These are phyloP conservation scores for Aphidoletes aphidimyza DNA, from an alignment of 2,888 invertebrate species.

Conservation along the genomic window DNA sequence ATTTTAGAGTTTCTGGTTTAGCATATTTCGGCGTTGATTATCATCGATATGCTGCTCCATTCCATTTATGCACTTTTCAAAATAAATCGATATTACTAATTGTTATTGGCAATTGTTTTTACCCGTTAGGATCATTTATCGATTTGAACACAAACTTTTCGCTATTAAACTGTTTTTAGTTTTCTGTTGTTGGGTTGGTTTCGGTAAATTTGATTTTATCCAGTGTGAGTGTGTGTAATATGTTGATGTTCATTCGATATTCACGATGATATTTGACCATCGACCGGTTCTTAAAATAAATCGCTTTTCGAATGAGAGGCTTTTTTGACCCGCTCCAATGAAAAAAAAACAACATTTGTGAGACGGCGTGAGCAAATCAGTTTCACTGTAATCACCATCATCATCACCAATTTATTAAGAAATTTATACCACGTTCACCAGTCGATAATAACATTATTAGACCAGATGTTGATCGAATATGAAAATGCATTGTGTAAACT, in stretches of 20 bases:
- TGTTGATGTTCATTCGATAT: too few species aligned
- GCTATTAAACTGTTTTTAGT: too few species aligned
- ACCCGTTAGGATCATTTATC: too few species aligned
- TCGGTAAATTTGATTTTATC: too few species aligned
- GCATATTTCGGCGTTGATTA: too few species aligned
- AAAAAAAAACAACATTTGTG: background rate
- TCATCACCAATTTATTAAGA: constrained; percentile 39
- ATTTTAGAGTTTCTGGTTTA: too few species aligned
- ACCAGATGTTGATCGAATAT: background rate
- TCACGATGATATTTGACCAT: too few species aligned
- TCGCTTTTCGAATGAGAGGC: background rate
- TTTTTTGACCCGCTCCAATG: background rate
- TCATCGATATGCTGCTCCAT: background rate
- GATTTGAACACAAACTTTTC: too few species aligned
- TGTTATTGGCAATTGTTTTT: background rate
- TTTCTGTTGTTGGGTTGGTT: too few species aligned
- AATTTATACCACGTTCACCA: background rate
- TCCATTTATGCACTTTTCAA: background rate
- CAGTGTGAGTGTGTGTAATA: too few species aligned
- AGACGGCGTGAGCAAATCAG: constrained; percentile 5
- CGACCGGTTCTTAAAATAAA: background rate
- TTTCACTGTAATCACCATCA: constrained; percentile 18
- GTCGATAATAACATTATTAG: background rate
- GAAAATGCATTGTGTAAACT: constrained; percentile 37
- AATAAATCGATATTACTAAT: constrained; percentile 6